A percentile compares a stretch with the other conserved stretches of the same genome.
Conservation (phyloP, 2,113 vertebrate species). For the Choloepus hoffmanni region DNA sequence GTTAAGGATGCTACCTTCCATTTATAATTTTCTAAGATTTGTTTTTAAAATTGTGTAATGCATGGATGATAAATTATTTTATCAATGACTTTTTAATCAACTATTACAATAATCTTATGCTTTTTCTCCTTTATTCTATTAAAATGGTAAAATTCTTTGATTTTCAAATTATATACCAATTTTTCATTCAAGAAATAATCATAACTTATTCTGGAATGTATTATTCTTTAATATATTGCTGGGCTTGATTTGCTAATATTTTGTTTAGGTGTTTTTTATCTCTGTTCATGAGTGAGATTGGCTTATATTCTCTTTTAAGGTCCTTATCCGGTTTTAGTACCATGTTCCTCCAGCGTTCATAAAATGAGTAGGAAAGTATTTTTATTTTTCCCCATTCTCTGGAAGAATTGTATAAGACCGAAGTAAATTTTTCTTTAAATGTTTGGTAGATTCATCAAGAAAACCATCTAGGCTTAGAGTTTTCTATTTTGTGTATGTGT, state of each 20-base stretch:
- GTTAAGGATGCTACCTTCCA: neutral
- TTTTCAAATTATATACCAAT: neutral
- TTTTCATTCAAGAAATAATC: neutral
- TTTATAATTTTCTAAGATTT: constrained; percentile 44
- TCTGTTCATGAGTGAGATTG: neutral
- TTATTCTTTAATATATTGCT: neutral
- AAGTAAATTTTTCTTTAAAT: neutral
- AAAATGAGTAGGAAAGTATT: neutral
- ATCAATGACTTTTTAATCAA: neutral
- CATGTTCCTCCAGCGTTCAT: neutral
- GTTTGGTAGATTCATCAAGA: neutral
- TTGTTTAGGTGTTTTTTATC: neutral
- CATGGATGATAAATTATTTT: neutral
- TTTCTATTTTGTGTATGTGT: neutral
- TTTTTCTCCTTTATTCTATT: neutral
- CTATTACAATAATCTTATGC: neutral
- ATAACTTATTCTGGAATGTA: neutral
- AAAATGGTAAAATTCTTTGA: neutral
- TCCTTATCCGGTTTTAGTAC: neutral
- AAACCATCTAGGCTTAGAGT: neutral
- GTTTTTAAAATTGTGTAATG: neutral
- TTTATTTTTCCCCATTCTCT: neutral
- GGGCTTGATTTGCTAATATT: constrained; percentile 1
- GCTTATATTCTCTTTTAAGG: neutral
- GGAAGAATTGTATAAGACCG: neutral